Conservation (phyloP, 2,797 vertebrate genomes). For the Sebastiscus tertius region DNA sequence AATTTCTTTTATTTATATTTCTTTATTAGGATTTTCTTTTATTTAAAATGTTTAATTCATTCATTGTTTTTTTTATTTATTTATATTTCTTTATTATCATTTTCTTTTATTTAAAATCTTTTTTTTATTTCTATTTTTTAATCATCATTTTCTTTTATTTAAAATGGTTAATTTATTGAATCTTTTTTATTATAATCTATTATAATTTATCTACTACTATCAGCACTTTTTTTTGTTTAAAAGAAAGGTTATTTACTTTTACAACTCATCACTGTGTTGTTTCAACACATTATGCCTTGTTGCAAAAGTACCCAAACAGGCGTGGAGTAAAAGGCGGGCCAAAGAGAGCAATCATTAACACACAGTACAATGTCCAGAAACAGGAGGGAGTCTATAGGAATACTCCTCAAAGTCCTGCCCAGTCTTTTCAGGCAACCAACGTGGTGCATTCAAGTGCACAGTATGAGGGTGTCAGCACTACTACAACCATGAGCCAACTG, state of each 20-base stretch:
- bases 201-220: not conserved
- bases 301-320: not conserved
- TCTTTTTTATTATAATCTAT: too few species aligned
- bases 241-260: not conserved
- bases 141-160: too few species aligned
- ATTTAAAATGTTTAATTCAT: too few species aligned
- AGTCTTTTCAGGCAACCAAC: conserved; percentile 1
- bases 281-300: not conserved
- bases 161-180: too few species aligned
- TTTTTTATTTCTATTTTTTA: too few species aligned
- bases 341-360: conserved; percentile 51
- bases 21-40: too few species aligned
- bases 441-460: conserved; percentile 24
- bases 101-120: too few species aligned
- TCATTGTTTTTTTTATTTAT: too few species aligned
- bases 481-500: not conserved
- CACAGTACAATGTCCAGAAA: conserved; percentile 41
- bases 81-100: too few species aligned
- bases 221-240: not conserved
- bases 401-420: not conserved
- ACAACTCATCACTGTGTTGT: not conserved
- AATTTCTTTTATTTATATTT: too few species aligned
- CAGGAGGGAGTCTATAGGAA: conserved; percentile 4
- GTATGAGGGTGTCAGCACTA: not conserved
- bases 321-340: not conserved